Conservation (phyloP, 1,140 invertebrate genomes). For the Caenorhabditis inopinata region DNA sequence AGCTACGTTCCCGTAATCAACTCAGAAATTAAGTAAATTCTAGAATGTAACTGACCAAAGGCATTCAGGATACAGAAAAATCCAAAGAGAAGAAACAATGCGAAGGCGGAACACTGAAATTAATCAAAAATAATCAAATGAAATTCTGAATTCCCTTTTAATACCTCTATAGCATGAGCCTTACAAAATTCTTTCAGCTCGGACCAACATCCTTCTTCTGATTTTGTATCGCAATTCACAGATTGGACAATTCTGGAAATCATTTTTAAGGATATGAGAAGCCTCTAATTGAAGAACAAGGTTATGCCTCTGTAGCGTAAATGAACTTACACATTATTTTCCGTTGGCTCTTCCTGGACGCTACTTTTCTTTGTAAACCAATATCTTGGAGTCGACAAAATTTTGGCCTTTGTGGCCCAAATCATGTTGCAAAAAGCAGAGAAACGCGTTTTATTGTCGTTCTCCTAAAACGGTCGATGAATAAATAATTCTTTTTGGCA, state of each 20-base stretch:
- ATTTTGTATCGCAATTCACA: not conserved
- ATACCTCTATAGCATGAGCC: not conserved
- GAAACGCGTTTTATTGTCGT: too few relatives aligned
- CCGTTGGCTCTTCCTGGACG: not conserved
- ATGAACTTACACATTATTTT: not conserved
- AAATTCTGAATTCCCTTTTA: not conserved
- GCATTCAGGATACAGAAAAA: constrained; percentile 1
- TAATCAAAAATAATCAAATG: not conserved
- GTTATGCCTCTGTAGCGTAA: too few relatives aligned
- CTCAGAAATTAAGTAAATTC: too few relatives aligned
- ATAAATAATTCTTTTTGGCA: not conserved
- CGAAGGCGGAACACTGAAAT: not conserved
- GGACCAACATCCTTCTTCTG: not conserved
- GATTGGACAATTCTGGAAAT: not conserved
- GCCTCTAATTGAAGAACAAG: too few relatives aligned
- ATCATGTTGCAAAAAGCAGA: not conserved
- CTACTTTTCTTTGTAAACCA: constrained; percentile 1
- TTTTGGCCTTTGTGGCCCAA: not conserved
- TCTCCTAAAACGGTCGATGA: not conserved
- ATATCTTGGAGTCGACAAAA: not conserved
- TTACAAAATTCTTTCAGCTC: not conserved
- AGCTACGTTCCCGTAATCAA: too few relatives aligned
- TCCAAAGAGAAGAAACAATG: not conserved
- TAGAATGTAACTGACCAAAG: not conserved
- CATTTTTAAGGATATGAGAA: too few relatives aligned